Evolutionary conservation across 2,888 invertebrate species (phyloP).

Genomic region (Rhopalosiphum nymphaeae): DNA sequence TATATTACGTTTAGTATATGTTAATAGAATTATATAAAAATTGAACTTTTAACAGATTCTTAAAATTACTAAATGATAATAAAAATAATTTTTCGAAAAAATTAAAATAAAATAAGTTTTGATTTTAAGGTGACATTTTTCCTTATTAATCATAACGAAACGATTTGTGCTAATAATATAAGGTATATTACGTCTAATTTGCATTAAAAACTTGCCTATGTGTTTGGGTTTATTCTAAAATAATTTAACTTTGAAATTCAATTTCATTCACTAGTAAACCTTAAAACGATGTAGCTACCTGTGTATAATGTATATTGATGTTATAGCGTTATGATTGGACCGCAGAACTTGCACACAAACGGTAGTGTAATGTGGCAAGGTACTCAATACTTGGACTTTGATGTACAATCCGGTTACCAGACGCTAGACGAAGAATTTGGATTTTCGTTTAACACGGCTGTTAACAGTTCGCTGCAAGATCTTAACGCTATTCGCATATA

Average conservation of each 20-base stretch:
- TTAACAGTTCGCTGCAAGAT: constrained; percentile 66
- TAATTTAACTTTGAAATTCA: background rate
- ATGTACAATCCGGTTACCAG: constrained; percentile 64
- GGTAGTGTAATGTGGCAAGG: constrained; percentile 66
- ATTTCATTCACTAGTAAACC: background rate
- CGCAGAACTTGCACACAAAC: constrained; percentile 63
- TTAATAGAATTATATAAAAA: background rate
- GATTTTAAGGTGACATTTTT: background rate
- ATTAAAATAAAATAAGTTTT: background rate
- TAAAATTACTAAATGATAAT: background rate
- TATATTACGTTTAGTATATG: background rate
- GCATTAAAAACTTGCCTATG: background rate
- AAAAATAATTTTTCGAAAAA: background rate
- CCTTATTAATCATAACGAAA: background rate
- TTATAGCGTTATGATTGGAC: constrained; percentile 55
- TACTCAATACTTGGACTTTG: constrained; percentile 62
- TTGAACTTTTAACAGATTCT: background rate
- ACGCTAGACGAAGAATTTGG: constrained; percentile 64
- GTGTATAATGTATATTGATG: background rate
- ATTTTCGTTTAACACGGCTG: constrained; percentile 60
- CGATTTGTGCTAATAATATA: background rate
- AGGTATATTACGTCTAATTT: background rate
- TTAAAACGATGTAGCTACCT: background rate
- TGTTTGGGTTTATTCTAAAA: background rate
- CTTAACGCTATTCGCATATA: constrained; percentile 65